Conservation (phyloP, 2,797 vertebrate genomes). For the Hafferia zeledoni region DNA sequence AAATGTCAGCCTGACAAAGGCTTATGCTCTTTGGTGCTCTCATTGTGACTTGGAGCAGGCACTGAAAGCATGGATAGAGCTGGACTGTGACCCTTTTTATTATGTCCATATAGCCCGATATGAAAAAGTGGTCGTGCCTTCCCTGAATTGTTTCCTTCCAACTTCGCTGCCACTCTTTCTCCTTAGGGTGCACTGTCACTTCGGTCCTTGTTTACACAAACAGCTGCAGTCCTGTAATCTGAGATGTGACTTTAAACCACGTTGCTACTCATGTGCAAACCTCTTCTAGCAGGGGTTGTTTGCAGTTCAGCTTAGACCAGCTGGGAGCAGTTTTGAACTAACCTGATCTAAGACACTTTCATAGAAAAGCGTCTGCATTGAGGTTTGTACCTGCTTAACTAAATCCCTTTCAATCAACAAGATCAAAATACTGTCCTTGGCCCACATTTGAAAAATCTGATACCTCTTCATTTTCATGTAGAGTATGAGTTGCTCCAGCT, state of each 20-base stretch:
- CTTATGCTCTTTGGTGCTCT: neutral
- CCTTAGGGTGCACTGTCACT: neutral
- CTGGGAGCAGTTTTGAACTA: neutral
- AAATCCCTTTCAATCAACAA: neutral
- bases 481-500: neutral
- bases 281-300: neutral
- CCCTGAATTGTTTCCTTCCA: neutral
- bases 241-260: neutral
- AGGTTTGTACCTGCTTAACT: neutral
- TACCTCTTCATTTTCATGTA: neutral
- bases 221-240: neutral
- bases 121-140: neutral
- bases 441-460: neutral
- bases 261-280: neutral
- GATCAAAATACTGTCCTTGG: neutral
- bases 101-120: neutral
- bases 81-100: neutral
- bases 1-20: neutral
- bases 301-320: neutral
- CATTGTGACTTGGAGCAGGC: neutral
- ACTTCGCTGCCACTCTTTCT: neutral
- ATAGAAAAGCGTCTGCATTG: neutral
- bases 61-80: neutral
- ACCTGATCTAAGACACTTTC: neutral
- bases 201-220: neutral